Base-by-base conservation (phyloP, 2,888 invertebrate genomes). In the Marronus borbonicus region DNA sequence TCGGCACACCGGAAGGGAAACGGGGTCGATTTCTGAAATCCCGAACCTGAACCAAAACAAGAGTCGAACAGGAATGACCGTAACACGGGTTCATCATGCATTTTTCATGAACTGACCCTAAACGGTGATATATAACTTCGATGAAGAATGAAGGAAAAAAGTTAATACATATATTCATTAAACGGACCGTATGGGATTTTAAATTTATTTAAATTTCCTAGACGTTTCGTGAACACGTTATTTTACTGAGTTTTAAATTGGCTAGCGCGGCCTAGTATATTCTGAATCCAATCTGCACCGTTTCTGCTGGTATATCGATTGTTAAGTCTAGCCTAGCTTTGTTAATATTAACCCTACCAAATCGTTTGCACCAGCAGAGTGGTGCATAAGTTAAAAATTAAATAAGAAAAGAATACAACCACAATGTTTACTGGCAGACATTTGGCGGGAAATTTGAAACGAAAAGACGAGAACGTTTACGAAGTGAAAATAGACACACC, bases 101-200 rank as follows among this genome's bases (percentile, higher is more conserved):
- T 72, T 58, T 72, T 72, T 72, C 72, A 72, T 72, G 72, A 72
- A 72, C 39, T 72, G 72, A 58, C 72, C 72, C 58, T 58, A 58
- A 72, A 58, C 72, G 58, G 72, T 72, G 72, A 72, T 72, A 72
- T 72, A 72, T 58, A 52, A 58, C 58, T 72, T 39, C 72, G 55
- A 72, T 72, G 72, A 72, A 58, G 58, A 72, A 72, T 39, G 72
- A 39, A 72, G 2, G 20, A 52, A 55, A 58, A 72, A 36, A 72
- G 58, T 72, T 72, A 72, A 72, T 72, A 52, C 72, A 72, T 72
- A 72, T 72, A 72, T 72, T 72, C 72, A 72, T 72, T 72, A 72
- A 72, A 39, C 10, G 36, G 20, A 58, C 55, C 60, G 58, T 72
- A 55, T 39, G 36, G 72, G 39, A 72, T 72, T 72, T 58, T 72